Evolutionary conservation across 2,888 invertebrate genomes (phyloP).

Genomic region (Yponomeuta malinellus): DNA sequence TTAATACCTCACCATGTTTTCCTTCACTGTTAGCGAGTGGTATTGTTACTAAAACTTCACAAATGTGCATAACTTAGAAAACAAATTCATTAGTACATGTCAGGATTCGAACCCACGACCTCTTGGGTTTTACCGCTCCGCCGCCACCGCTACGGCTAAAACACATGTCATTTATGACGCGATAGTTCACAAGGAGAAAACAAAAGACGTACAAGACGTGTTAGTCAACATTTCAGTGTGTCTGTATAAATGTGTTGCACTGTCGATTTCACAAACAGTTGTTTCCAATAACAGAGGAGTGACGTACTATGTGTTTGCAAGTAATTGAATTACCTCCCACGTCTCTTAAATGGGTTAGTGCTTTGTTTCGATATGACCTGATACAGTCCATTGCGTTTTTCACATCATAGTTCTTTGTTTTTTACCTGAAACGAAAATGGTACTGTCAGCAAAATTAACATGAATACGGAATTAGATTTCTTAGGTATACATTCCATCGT

Average conservation of each 20-base stretch:
- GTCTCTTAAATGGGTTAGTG: constrained; percentile 58
- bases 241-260: background rate
- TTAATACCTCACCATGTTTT: no score
- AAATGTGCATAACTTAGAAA: no score
- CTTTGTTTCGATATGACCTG: constrained; percentile 37
- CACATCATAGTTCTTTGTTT: background rate
- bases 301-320: background rate
- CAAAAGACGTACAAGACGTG: background rate
- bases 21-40: no score
- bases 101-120: no score
- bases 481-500: background rate
- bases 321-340: constrained; percentile 56
- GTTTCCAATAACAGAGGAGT: background rate
- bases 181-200: background rate
- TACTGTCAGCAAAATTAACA: background rate
- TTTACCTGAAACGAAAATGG: background rate
- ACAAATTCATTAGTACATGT: no score
- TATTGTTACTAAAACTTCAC: no score
- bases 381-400: background rate
- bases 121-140: no score
- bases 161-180: background rate
- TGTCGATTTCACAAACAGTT: constrained; percentile 3
- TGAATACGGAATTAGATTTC: background rate
- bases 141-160: background rate
- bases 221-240: background rate